Evolutionary conservation across 2,888 invertebrate genomes (phyloP), one percentile per base, ranked within the genome.

Genomic region (Mesorhabditis spiculigera): DNA sequence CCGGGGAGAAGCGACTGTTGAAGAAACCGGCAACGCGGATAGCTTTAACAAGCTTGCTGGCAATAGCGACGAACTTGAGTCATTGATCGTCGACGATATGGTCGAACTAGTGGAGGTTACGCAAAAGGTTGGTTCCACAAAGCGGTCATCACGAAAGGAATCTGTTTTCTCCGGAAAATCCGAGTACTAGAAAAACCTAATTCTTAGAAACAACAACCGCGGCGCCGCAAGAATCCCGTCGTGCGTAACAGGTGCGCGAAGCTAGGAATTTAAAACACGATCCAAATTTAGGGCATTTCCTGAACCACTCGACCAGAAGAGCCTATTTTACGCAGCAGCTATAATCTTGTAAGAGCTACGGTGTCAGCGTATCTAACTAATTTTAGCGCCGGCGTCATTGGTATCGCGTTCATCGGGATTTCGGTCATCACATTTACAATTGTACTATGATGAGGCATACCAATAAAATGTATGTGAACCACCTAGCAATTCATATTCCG

Each of bases 271-370:
- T 50, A 50, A 50, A n/a, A 50, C 10, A n/a, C n/a, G 8, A 50
- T 13, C 8, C n/a, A 50, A 10, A 13, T 50, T 50, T n/a, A 50
- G 58, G n/a, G 58, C 58, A 13, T 50, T 50, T 50, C 58, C 58
- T n/a, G 58, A 50, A 50, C 58, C 58, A 50, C 58, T 50, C 58
- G 58, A 50, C n/a, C 58, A 50, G 58, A 50, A 50, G 58, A 50
- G n/a, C 58, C 58, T 50, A 50, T 50, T 50, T n/a, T 50, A 50
- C n/a, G 58, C 58, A 13, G 58, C 58, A 50, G 58, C 10, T 13
- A 50, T 50, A 50, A 50, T 50, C 8, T 50, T 50, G 58, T 50
- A n/a, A 50, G 58, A 13, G 10, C 10, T 50, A n/a, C 8, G n/a
- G n/a, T 10, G n/a, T n/a, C 58, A 50, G n/a, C 8, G 58, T 13